These are phyloP conservation scores for Clepsis dumicolana DNA, from an alignment of 2,888 invertebrate species.

Conservation along the genomic window DNA sequence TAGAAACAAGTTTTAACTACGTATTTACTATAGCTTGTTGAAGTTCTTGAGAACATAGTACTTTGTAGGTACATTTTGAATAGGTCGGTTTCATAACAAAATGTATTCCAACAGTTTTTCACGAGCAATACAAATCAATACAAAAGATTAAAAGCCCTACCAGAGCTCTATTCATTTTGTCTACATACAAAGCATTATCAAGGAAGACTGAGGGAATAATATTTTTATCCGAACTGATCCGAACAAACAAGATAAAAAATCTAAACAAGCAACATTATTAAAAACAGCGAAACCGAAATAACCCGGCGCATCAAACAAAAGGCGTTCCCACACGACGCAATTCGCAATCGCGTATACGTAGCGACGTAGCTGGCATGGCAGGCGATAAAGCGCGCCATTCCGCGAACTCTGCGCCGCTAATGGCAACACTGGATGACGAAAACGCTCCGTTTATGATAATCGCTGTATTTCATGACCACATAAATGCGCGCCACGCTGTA, in stretches of 20 bases:
- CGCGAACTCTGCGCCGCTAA: conserved; percentile 55
- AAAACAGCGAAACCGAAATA: conserved; percentile 2
- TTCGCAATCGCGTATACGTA: conserved; percentile 12
- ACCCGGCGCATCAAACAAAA: conserved; percentile 11
- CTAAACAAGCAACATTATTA: background rate
- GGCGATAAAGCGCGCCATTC: conserved; percentile 53
- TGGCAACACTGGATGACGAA: conserved; percentile 71
- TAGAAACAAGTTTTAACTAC: background rate
- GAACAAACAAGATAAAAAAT: background rate
- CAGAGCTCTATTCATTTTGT: no score
- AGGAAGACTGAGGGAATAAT: background rate
- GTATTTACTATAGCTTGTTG: no score
- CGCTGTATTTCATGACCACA: conserved; percentile 72
- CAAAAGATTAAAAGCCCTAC: no score
- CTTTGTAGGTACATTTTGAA: no score
- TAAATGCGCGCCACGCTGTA: conserved; percentile 61
- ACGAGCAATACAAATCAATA: no score
- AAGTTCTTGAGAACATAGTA: no score
- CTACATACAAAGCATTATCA: background rate
- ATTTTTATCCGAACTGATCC: no score
- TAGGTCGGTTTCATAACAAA: no score
- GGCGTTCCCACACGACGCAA: conserved; percentile 12
- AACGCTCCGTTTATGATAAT: conserved; percentile 79
- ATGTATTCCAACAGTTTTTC: no score
- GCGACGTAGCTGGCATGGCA: conserved; percentile 44